phyloP scores from a whole-genome alignment of 2,888 invertebrate species.

The Adineta ricciae region DNA sequence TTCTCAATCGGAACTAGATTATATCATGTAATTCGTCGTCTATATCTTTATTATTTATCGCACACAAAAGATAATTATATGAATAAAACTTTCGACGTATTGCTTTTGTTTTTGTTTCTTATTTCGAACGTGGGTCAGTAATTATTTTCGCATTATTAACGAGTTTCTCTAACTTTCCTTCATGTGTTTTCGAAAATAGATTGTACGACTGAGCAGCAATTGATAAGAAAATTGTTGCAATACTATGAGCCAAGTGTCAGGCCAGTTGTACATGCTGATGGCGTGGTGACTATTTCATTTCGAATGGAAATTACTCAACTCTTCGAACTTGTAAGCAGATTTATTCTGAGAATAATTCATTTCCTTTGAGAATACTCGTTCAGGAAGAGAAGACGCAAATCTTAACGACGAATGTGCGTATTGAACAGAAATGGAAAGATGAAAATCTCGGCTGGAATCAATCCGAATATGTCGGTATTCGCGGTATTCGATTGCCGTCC shows the following conservation, averaged over 20 bases:
- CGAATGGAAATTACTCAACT: slow-evolving; percentile 55
- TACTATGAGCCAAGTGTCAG: slow-evolving; percentile 54
- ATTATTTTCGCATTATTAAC: not conserved
- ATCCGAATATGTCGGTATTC: slow-evolving; percentile 59
- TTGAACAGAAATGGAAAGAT: slow-evolving; percentile 61
- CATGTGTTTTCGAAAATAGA: not conserved
- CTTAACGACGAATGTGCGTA: slow-evolving; percentile 55
- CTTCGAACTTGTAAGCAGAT: slow-evolving; percentile 47
- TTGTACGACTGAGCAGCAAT: slow-evolving; percentile 47
- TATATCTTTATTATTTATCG: not conserved
- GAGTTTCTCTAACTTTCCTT: no score
- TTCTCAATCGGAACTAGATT: not conserved
- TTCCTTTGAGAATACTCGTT: not conserved
- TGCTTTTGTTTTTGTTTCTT: not conserved
- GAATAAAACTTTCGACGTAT: not conserved
- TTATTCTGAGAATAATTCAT: not conserved
- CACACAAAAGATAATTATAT: not conserved
- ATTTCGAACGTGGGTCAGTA: not conserved
- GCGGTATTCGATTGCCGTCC: slow-evolving; percentile 58
- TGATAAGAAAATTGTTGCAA: slow-evolving; percentile 52
- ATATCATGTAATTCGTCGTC: not conserved
- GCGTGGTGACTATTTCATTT: slow-evolving; percentile 52
- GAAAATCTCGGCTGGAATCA: slow-evolving; percentile 65
- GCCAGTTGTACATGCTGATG: slow-evolving; percentile 53
- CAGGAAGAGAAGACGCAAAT: slow-evolving; percentile 55